A percentile compares a stretch with the other conserved stretches of the same genome.
Conservation (phyloP, 2,797 vertebrate genomes). For the Acomys russatus region DNA sequence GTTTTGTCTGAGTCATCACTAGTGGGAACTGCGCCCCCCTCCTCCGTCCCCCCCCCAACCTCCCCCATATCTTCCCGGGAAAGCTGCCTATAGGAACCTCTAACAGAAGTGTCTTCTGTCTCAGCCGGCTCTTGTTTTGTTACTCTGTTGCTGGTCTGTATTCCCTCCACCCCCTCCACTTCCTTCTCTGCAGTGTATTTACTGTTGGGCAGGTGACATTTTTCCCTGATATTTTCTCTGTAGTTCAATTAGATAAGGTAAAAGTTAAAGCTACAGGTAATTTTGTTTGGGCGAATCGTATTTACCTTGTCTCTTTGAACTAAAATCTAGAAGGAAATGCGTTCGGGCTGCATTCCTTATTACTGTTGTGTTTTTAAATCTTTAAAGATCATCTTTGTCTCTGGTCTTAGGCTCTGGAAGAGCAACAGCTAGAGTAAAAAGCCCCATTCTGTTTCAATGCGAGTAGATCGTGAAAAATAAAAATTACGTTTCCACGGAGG, state of each 20-base stretch:
- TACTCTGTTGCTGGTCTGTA: constrained; percentile 77
- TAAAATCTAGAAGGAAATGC: constrained; percentile 43
- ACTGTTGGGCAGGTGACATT: constrained; percentile 73
- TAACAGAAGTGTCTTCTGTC: constrained; percentile 74
- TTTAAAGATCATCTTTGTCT: constrained; percentile 67
- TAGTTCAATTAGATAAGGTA: constrained; percentile 82
- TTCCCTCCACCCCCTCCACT: constrained; percentile 71
- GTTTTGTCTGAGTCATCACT: constrained; percentile 31
- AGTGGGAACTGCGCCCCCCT: constrained; percentile 9
- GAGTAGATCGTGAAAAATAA: constrained; percentile 62
- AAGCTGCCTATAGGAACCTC: constrained; percentile 74
- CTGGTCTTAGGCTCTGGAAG: constrained; percentile 63
- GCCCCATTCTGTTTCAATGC: not conserved
- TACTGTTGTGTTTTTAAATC: not conserved
- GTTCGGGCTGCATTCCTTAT: constrained; percentile 49
- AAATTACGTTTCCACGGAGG: constrained; percentile 42
- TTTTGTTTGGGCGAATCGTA: constrained; percentile 71
- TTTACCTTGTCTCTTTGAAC: constrained; percentile 68
- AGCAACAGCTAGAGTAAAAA: constrained; percentile 45
- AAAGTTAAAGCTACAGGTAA: constrained; percentile 81
- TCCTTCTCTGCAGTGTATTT: constrained; percentile 62
- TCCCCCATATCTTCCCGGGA: constrained; percentile 74
- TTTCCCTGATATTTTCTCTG: constrained; percentile 71
- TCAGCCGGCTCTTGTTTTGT: constrained; percentile 78
- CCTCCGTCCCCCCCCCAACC: too few relatives aligned